These are phyloP conservation scores for Brachionus paranguensis DNA, from an alignment of 1,140 invertebrate genomes.

Conservation along the genomic window DNA sequence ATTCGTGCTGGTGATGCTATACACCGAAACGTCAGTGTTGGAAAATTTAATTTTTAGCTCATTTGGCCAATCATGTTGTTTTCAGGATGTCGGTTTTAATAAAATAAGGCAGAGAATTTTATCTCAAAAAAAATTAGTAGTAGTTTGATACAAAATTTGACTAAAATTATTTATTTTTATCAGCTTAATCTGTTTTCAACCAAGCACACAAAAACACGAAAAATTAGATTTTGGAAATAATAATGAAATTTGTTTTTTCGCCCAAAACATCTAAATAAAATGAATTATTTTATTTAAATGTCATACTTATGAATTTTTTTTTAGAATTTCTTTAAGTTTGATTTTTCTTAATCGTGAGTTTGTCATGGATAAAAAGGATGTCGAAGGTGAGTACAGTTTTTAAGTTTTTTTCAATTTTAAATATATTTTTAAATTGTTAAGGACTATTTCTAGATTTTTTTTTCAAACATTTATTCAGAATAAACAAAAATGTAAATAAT, in stretches of 20 bases:
- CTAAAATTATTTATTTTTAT: neutral
- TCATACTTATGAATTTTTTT: no score
- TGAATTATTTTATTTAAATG: no score
- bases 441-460: no score
- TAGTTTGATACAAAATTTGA: neutral
- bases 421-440: neutral
- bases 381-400: neutral
- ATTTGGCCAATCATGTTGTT: neutral
- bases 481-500: no score
- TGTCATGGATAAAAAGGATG: conserved; percentile 27
- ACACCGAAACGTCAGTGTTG: neutral
- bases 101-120: neutral
- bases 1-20: neutral
- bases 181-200: neutral
- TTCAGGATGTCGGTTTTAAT: neutral
- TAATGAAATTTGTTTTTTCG: neutral
- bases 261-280: no score
- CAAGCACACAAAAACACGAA: neutral
- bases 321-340: neutral
- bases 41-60: neutral
- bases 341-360: neutral
- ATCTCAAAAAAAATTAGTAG: neutral
- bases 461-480: no score
- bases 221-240: neutral
- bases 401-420: neutral